Conservation (phyloP, 2,797 vertebrate genomes). For the Gallinago stenura region DNA sequence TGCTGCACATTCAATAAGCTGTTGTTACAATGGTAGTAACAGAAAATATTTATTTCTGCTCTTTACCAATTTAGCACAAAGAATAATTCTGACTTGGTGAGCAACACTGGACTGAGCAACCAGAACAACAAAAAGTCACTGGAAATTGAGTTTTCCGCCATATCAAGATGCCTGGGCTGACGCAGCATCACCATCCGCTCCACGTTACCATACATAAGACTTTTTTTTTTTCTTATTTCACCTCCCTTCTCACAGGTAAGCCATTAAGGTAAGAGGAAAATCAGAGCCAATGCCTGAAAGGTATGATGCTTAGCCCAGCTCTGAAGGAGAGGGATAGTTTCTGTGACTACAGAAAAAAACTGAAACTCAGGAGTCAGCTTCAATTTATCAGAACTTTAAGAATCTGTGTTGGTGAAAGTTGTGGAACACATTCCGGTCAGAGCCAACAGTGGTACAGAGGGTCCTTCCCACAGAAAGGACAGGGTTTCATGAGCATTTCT, state of each 20-base stretch:
- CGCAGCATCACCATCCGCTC: accelerated
- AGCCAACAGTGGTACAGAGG: accelerated
- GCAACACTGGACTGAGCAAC: background rate
- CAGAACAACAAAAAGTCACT: background rate
- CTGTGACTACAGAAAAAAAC: background rate
- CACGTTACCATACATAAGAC: accelerated
- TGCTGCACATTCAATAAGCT: background rate
- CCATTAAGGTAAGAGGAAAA: background rate
- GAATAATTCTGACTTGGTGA: background rate
- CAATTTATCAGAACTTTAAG: background rate
- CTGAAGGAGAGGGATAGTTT: background rate
- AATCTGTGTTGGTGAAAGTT: background rate
- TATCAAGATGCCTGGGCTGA: background rate
- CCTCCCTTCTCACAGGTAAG: background rate
- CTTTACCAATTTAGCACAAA: background rate
- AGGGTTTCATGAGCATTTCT: accelerated
- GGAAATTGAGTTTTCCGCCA: background rate
- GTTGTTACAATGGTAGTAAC: accelerated
- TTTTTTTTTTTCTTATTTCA: background rate
- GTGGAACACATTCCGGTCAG: background rate
- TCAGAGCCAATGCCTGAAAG: background rate
- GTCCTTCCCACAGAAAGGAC: background rate
- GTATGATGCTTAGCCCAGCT: background rate
- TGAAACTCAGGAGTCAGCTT: background rate
- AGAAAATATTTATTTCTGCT: background rate